Evolutionary conservation across 2,797 vertebrate species (phyloP).

Genomic region (Rhodeus uyekii): DNA sequence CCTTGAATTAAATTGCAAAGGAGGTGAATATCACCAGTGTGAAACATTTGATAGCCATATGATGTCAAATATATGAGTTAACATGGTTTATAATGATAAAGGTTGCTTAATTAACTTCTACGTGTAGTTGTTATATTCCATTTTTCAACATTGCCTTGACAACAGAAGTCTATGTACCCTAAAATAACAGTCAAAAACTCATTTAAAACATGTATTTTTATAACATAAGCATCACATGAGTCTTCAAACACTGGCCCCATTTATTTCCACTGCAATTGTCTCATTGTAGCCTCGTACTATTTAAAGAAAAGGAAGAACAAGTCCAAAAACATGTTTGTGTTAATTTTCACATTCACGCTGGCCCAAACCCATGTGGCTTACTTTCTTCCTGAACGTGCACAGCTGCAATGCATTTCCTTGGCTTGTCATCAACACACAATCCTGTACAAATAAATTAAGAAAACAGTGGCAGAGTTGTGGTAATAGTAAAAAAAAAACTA

Average conservation of each 20-base stretch:
- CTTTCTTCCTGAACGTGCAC: constrained; percentile 8
- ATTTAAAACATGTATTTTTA: not conserved
- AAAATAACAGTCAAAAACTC: not conserved
- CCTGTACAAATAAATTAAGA: not conserved
- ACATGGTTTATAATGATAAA: too few relatives aligned
- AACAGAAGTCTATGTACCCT: not conserved
- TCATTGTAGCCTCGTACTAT: not conserved
- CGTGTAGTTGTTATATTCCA: not conserved
- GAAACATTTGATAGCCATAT: not conserved
- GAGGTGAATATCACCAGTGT: not conserved
- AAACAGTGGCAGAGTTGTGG: not conserved
- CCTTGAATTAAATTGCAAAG: too few relatives aligned
- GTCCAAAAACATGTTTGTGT: not conserved
- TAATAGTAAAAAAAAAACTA: not conserved
- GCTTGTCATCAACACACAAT: not conserved
- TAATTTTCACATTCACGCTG: not conserved
- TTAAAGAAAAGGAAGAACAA: not conserved
- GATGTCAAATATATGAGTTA: not conserved
- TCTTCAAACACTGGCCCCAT: not conserved
- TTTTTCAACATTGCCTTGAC: not conserved
- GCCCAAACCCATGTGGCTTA: not conserved
- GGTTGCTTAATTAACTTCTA: not conserved
- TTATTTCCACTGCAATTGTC: not conserved
- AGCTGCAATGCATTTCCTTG: not conserved
- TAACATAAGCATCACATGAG: not conserved